Conservation (phyloP, 2,888 invertebrate species). For the Diploptera punctata region DNA sequence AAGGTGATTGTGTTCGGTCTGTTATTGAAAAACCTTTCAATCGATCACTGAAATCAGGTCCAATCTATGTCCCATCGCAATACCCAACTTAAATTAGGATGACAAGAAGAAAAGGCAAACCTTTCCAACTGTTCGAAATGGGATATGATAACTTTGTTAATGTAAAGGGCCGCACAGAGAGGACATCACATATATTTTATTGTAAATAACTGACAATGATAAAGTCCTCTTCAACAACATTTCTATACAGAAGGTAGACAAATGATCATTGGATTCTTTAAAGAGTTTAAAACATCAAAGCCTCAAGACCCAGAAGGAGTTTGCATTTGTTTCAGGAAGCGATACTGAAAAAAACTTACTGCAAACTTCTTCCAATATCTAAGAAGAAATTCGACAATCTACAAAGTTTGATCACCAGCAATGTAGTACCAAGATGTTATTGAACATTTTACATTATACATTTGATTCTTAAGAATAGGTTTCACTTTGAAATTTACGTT, state of each 20-base stretch:
- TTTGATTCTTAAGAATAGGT: constrained; percentile 22
- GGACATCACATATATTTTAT: constrained; percentile 12
- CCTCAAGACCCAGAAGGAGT: constrained; percentile 15
- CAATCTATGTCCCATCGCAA: neutral
- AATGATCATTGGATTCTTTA: constrained; percentile 23
- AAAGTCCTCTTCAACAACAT: constrained; percentile 13
- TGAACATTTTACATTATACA: constrained; percentile 22
- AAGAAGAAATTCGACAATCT: constrained; percentile 22
- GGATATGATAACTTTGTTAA: neutral
- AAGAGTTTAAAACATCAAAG: constrained; percentile 24
- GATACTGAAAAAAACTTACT: constrained; percentile 4
- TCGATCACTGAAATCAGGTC: constrained; percentile 16
- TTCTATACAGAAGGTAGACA: constrained; percentile 25
- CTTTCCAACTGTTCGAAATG: constrained; percentile 26
- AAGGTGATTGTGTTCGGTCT: constrained; percentile 11
- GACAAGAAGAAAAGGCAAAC: constrained; percentile 15
- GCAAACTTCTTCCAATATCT: constrained; percentile 24
- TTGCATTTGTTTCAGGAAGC: neutral
- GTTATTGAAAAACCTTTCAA: too few species aligned
- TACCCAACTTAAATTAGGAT: constrained; percentile 16
- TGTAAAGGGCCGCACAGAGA: neutral
- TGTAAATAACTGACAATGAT: constrained; percentile 14
- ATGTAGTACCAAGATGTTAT: constrained; percentile 18
- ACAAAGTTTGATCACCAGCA: constrained; percentile 24
- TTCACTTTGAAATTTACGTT: too few species aligned